A percentile compares a stretch with the other conserved stretches of the same genome.
These are phyloP conservation scores for Natrix natrix DNA, from an alignment of 2,797 vertebrate genomes.

Conservation along the genomic window DNA sequence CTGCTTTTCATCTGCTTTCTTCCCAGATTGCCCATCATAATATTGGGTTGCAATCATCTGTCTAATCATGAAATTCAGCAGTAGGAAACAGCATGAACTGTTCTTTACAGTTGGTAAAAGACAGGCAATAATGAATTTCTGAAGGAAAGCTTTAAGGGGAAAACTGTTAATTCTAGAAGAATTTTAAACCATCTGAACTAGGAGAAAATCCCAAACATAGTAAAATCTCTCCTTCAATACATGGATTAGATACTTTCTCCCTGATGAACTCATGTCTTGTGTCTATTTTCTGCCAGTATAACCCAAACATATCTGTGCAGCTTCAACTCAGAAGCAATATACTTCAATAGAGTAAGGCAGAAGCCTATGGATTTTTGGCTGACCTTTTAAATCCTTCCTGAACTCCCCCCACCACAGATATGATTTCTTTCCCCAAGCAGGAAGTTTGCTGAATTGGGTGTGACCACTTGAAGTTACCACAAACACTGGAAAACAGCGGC, in stretches of 20 bases:
- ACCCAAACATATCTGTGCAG: neutral
- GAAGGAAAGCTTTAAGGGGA: constrained; percentile 3
- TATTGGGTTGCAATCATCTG: constrained; percentile 25
- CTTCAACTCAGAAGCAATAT: neutral
- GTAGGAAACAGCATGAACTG: constrained; percentile 38
- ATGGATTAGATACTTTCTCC: neutral
- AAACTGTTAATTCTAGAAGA: constrained; percentile 9
- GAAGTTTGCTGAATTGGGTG: neutral
- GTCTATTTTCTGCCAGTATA: neutral
- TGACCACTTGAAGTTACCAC: neutral
- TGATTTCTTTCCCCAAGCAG: neutral
- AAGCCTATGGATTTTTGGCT: neutral
- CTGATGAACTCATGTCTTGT: neutral
- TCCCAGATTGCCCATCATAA: constrained; percentile 37
- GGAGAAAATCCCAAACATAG: neutral
- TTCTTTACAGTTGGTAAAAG: constrained; percentile 42
- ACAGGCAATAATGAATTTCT: constrained; percentile 36
- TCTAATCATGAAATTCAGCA: constrained; percentile 61
- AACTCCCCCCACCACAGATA: neutral
- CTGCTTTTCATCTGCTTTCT: constrained; percentile 52
- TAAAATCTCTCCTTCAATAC: neutral
- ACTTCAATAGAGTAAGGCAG: neutral
- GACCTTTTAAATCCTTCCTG: neutral
- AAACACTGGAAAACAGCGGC: neutral
- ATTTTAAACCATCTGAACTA: constrained; percentile 22